Percentiles rank a stretch among this genome's conserved stretches.
phyloP scores from a whole-genome alignment of 2,113 vertebrate species.

The Ibidorhyncha struthersii region DNA sequence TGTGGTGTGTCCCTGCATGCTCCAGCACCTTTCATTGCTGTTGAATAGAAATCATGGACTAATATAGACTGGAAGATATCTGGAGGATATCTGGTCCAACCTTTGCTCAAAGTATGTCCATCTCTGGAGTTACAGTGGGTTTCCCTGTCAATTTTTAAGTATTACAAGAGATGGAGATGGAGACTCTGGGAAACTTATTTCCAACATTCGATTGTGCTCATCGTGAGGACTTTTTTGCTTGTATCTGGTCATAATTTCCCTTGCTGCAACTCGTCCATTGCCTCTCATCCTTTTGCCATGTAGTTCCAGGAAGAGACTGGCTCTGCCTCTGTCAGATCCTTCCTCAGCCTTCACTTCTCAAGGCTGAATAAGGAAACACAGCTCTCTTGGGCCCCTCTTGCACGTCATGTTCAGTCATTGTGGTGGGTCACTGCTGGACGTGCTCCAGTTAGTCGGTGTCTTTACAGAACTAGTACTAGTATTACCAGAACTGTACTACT shows the following conservation, averaged over 20 bases:
- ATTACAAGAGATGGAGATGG: background rate
- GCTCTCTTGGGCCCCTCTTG: background rate
- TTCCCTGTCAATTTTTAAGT: background rate
- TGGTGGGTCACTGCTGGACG: background rate
- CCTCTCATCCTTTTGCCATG: background rate
- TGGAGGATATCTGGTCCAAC: background rate
- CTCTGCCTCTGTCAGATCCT: background rate
- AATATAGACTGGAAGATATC: background rate
- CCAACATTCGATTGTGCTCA: background rate
- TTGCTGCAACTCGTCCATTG: background rate
- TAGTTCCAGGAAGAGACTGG: background rate
- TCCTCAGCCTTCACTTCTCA: background rate
- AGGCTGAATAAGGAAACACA: background rate
- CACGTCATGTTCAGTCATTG: accelerated
- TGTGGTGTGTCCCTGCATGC: background rate
- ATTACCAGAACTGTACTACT: background rate
- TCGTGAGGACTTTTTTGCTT: background rate
- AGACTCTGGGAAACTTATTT: background rate
- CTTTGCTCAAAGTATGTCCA: background rate
- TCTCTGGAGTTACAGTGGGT: background rate
- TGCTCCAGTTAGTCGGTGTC: background rate
- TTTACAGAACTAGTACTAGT: background rate
- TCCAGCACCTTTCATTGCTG: background rate
- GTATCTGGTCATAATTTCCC: background rate
- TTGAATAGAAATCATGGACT: background rate